Base-by-base conservation (phyloP, 1,140 invertebrate species). In the Tribolium madens region DNA sequence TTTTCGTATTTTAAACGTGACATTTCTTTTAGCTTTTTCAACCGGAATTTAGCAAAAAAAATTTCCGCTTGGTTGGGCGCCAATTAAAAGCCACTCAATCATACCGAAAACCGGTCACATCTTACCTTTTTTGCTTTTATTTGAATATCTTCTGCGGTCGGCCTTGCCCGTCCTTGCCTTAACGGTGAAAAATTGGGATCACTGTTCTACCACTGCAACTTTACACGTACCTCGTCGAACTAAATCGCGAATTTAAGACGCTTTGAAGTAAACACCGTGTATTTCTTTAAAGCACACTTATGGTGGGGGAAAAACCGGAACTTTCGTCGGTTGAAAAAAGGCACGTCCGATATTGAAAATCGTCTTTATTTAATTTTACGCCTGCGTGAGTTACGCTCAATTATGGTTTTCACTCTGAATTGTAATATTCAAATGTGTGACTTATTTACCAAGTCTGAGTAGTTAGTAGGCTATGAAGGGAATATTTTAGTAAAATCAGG, bases 281-380 rank as follows among this genome's bases (percentile, higher is more conserved):
- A 18, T 26, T 18, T 21, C 18, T 57, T 12, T 17, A 57, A 57
- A n/a, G 18, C 14, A 57, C 52, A 57, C 52, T 42, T n/a, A 42
- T 57, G 52, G 52, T 18, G 17, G 52, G 52, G 52, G 52, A 21
- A 18, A 57, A 57, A 26, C 52, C 17, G 52, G 52, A 57, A 57
- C 17, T 57, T 57, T 57, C 52, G 52, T 57, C n/a, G 52, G 17
- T 57, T 18, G 10, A 57, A 57, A 57, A 57, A 18, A 57, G 18
- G 52, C 52, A 57, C 52, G 52, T 57, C 52, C 52, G 52, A 57
- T 57, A 57, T 57, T 57, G 52, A 18, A 26, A 57, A 57, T 21
- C 13, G 18, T 57, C 14, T 12, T 57, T 57, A 57, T 26, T 57
- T 57, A 57, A 57, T 57, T 57, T 57, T 57, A 14, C 52, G 52